These are phyloP conservation scores for Drosophila demipolita DNA, from an alignment of 2,888 invertebrate species.

Conservation along the genomic window DNA sequence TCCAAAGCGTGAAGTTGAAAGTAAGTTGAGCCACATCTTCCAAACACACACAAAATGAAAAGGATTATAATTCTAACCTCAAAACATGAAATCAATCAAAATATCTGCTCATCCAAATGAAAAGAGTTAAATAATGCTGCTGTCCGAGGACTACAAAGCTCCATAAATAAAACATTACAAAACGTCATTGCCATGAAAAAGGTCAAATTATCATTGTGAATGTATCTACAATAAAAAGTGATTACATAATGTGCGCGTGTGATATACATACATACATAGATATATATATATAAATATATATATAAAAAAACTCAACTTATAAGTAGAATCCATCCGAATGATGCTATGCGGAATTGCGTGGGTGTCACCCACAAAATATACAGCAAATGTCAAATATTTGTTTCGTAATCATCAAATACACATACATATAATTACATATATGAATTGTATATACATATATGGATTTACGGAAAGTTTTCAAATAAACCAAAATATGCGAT, in stretches of 20 bases:
- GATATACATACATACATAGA: conserved; percentile 30
- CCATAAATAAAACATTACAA: neutral
- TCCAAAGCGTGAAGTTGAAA: conserved; percentile 94
- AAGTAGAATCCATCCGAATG: conserved; percentile 18
- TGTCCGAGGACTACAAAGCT: conserved; percentile 1
- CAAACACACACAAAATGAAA: conserved; percentile 25
- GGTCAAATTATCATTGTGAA: conserved; percentile 14
- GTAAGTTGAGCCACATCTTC: conserved; percentile 88
- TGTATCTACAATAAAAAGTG: conserved; percentile 53
- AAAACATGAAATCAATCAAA: conserved; percentile 44
- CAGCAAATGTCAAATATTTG: conserved; percentile 27
- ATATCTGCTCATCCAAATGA: conserved; percentile 12
- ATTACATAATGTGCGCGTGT: conserved; percentile 80
- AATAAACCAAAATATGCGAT: conserved; percentile 28
- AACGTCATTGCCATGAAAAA: neutral
- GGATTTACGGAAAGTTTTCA: conserved; percentile 41
- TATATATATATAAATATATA: conserved; percentile 1
- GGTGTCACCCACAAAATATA: conserved; percentile 20
- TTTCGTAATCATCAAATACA: conserved; percentile 64
- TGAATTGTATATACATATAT: conserved; percentile 5
- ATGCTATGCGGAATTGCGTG: conserved; percentile 41
- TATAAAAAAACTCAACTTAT: conserved; percentile 12
- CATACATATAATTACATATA: conserved; percentile 23
- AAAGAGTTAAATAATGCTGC: conserved; percentile 3
- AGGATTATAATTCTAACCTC: conserved; percentile 76